Base-by-base conservation (phyloP, 2,888 invertebrate genomes). In the Balanococcus diminutus region DNA sequence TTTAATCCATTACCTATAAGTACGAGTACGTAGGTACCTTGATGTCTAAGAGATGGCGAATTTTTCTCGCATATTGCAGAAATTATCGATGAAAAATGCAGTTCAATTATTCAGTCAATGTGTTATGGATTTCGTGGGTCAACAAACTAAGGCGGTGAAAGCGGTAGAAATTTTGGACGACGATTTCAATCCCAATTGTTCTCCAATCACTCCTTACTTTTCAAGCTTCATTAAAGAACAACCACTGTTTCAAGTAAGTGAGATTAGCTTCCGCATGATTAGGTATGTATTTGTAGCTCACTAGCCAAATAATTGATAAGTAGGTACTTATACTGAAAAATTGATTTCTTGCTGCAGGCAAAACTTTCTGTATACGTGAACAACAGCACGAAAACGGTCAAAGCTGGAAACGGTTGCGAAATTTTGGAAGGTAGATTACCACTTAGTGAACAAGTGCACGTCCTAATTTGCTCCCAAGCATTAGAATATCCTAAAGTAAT, bases 181-280 rank as follows among this genome's bases (percentile, higher is more conserved):
- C 5, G 39, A 84, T 36, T 39, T 31, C 14, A 19, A 22, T 31
- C 11, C 11, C 2, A 25, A 19, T 22, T 39, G 19, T 16, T n/a
- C 3, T 0, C 19, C 25, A 9, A 2, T 79, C 0, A 8, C 79
- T 11, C 28, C 46, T 32, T 28, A 72, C 19, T 46, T 84, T 75
- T n/a, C 28, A 0, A 84, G 25, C n/a, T 84, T 84, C 42, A 19
- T 84, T 0, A 75, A 84, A 51, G 84, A 84, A 31, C 75, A 84
- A n/a, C 84, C 51, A n/a, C 1, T 75, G n/a, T 84, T 84, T 25
- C 28, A 79, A 25, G 84, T 84, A 39, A 56, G 14, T 56, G n/a
- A 8, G 19, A 81, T 81, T 14, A 22, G 5, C 22, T 61, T 51
- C 3, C 51, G 4, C 14, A 51, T 51, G 8, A 36, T 36, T 36